Conservation (phyloP, 1,140 invertebrate species). For the Drosophila pseudoananassae region DNA sequence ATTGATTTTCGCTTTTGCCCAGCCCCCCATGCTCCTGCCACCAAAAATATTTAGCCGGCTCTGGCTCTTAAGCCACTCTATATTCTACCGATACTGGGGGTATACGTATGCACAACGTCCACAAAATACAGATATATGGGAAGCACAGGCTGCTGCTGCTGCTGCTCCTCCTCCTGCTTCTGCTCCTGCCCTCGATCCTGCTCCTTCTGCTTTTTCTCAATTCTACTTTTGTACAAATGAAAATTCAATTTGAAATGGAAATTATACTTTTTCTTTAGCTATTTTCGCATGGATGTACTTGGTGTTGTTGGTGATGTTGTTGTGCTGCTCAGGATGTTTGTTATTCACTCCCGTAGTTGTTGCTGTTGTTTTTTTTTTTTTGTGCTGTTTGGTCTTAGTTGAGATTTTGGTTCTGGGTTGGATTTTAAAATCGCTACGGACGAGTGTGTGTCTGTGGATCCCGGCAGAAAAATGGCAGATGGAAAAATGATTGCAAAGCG, state of each 20-base stretch:
- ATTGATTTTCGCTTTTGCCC: slow-evolving; percentile 51
- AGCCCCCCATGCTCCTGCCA: background rate
- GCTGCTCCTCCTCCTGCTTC: background rate
- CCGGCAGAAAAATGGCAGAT: slow-evolving; percentile 28
- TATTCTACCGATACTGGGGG: background rate
- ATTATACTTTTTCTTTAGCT: slow-evolving; percentile 54
- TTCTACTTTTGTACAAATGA: slow-evolving; percentile 51
- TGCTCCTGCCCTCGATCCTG: background rate
- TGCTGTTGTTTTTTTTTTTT: slow-evolving; percentile 11
- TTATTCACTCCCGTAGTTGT: slow-evolving; percentile 1
- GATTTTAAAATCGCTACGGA: slow-evolving; percentile 38
- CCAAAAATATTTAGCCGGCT: slow-evolving; percentile 31
- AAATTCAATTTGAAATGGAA: slow-evolving; percentile 62
- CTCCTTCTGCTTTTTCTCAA: slow-evolving; percentile 7
- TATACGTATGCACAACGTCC: background rate
- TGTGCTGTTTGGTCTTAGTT: slow-evolving; percentile 17
- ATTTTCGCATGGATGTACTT: slow-evolving; percentile 37
- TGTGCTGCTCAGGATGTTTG: slow-evolving; percentile 2
- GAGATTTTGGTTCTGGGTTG: slow-evolving; percentile 17
- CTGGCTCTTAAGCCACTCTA: slow-evolving; percentile 16
- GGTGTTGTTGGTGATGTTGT: background rate
- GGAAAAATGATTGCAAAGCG: slow-evolving; percentile 49
- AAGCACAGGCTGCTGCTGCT: background rate
- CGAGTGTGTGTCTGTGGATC: slow-evolving; percentile 5
- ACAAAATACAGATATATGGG: slow-evolving; percentile 1